Base-by-base conservation (phyloP, 2,888 invertebrate species). In the Rhogogaster chlorosoma region DNA sequence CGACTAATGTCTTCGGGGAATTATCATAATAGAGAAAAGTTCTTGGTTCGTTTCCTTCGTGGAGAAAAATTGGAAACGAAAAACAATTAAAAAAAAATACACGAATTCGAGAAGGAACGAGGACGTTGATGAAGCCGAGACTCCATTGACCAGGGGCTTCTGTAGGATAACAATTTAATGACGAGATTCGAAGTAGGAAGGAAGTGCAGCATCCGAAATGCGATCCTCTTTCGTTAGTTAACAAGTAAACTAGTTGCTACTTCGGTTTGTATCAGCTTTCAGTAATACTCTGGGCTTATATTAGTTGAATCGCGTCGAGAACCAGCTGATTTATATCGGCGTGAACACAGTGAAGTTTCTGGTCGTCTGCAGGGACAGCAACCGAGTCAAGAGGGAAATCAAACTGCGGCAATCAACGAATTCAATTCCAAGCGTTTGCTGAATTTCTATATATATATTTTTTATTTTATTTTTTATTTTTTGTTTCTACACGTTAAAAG, bases 331-430 rank as follows among this genome's bases (percentile, higher is more conserved):
- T 38, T 45, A 29, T 49, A 5, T n/a, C 36, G 38, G 26, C 15
- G 57, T 61, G 80, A 61, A 38, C 26, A 61, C 61, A 26, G 10
- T 61, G 12, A 49, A 73, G 71, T 73, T 73, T 42, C 57, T 38
- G 22, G 4, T 61, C 36, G 57, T 49, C 10, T 26, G 10, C 12
- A 29, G 10, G 49, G n/a, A 42, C 29, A 45, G 29, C 18, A 53
- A 18, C 18, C 49, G 26, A 45, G 53, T 53, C 53, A 77, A 53
- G 29, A 32, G 77, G 77, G 26, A 77, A 77, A 77, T 77, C 57
- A 80, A 80, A 80, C 61, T 61, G 61, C 36, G n/a, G 36, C 80
- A 80, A 80, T 61, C 80, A 80, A 26, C 38, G 22, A 61, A 36
- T 57, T 80, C 61, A 80, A 80, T 80, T 38, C 80, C 38, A 61